A percentile compares a stretch with the other conserved stretches of the same genome.
Conservation (phyloP, 1,140 invertebrate species). For the Platyscapa corneri region DNA sequence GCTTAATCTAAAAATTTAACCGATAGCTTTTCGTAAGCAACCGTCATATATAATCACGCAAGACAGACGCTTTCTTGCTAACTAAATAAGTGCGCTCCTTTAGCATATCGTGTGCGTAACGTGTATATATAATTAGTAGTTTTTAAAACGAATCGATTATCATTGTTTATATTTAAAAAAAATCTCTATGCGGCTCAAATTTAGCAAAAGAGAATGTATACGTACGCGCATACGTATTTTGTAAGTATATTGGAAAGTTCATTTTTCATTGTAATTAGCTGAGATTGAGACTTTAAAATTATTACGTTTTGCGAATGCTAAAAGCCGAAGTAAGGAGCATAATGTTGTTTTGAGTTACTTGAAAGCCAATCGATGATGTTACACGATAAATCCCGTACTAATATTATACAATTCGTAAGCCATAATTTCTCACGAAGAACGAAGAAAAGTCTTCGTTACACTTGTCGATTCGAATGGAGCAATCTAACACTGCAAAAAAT, state of each 20-base stretch:
- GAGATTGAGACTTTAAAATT: neutral
- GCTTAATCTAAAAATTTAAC: too few species aligned
- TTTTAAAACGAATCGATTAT: too few species aligned
- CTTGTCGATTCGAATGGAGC: constrained; percentile 41
- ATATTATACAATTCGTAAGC: neutral
- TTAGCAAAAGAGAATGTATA: too few species aligned
- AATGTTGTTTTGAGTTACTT: constrained; percentile 5
- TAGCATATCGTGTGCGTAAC: too few species aligned
- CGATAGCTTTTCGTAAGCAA: too few species aligned
- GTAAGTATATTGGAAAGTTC: neutral
- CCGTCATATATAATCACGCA: too few species aligned
- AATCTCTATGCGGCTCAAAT: too few species aligned
- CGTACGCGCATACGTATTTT: too few species aligned
- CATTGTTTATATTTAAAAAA: too few species aligned
- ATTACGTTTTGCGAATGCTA: neutral
- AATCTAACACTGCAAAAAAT: constrained; percentile 24
- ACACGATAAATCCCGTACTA: constrained; percentile 3
- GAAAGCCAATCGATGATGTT: neutral
- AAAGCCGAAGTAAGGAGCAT: neutral
- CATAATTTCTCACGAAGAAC: constrained; percentile 5
- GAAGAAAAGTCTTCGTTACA: constrained; percentile 24
- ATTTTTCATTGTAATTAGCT: neutral
- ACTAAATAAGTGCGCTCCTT: too few species aligned
- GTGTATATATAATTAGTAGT: too few species aligned
- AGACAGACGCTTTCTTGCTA: too few species aligned